Evolutionary conservation across 2,113 vertebrate genomes (phyloP), one percentile per base, ranked within the genome.

Genomic region (Nycticorax nycticorax): DNA sequence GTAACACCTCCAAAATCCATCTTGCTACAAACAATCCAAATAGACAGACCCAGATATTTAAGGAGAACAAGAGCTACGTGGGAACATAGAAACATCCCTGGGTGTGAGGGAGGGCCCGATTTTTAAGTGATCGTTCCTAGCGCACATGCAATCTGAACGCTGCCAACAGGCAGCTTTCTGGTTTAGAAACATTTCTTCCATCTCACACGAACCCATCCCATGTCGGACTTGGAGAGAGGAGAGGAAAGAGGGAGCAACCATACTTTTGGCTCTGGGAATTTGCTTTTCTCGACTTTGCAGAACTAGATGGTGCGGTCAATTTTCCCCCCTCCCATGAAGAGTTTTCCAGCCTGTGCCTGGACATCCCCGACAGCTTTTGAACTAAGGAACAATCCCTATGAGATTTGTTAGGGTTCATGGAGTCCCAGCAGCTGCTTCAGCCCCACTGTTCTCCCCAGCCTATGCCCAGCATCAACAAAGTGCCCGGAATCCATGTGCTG

Each of bases 111-210:
- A 60, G 43, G 20, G 30, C 7, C 66, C 53, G 77, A 8, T 26
- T 73, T 76, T 50, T 27, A 18, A 47, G 37, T 12, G 4, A 33
- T 53, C 26, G 15, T 52, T 78, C 55, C 67, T 41, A 59, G 41
- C 0, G 0, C 64, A 19, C 32, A 14, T 3, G 12, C 24, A 35
- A 32, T 23, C 35, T 17, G 37, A 57, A 28, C 3, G 32, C 62
- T 75, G 60, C 62, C 67, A 45, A 55, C 32, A 45, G 35, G 17
- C 52, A 92, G 45, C 28, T 76, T 62, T n/a, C 53, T 35, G 33
- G 27, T 28, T 69, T 64, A 76, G 45, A 57, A 87, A 33, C 30
- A 21, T 84, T 68, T 41, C 52, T 72, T n/a, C 47, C 12, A 2
- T 59, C 53, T 43, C 56, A 15, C 21, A 53, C 0, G 1, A 79